Evolutionary conservation across 2,797 vertebrate genomes (phyloP), one percentile per base, ranked within the genome.

Genomic region (Sebastes iracundus): DNA sequence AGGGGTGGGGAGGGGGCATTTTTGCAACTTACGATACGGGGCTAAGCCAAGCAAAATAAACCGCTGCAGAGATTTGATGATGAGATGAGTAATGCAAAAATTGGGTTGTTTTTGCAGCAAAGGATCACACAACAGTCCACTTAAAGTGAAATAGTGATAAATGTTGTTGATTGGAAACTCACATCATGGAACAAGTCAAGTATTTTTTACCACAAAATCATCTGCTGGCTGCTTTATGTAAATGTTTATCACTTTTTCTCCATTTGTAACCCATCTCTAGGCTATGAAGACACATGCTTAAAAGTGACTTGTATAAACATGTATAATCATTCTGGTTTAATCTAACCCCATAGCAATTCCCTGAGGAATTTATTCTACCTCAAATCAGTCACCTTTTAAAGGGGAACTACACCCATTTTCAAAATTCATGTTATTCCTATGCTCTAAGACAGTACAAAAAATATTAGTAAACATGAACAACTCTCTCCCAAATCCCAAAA

Each of bases 41-140:
- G 52, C 25, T 12, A 74, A 38, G 92, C 91, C 91, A 93, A 93
- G 90, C 72, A 71, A 93, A 95, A 91, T 87, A 93, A 93, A 89
- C 90, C 80, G 65, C 88, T 76, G 77, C 79, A 76, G 84, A 88
- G 87, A 87, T 90, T 77, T 87, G 75, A 88, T 86, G 81, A 82
- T 75, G 82, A 86, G 79, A 92, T 91, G 91, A 94, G 84, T 92
- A 90, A 92, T 78, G 68, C 62, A 38, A 75, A 53, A 90, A 79
- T 82, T 68, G 52, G 80, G 79, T 84, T 84, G 80, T 87, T 88
- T 82, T 90, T 63, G 59, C 65, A 65, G 70, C n/a, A 42, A 74
- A 32, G 67, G 71, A 85, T 90, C 81, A 84, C 64, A 83, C 80
- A 81, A 75, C 68, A 78, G 53, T 66, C 61, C 3, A 49, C 49